Conservation (phyloP, 2,113 vertebrate species). For the Pipra filicauda region DNA sequence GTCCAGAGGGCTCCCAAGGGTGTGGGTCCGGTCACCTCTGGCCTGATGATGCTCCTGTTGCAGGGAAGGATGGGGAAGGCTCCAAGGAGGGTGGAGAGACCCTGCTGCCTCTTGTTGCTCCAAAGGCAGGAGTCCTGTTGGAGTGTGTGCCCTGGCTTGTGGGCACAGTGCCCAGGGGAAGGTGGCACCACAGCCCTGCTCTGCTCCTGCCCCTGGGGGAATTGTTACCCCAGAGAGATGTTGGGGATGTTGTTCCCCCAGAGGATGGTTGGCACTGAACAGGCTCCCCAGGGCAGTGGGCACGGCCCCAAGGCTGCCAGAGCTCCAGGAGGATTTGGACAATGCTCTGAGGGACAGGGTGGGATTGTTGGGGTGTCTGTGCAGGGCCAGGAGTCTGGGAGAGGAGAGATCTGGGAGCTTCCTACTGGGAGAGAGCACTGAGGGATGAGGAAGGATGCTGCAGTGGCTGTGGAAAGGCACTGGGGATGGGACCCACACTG, state of each 20-base stretch:
- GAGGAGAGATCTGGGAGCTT: neutral
- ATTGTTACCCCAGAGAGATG: too few species aligned
- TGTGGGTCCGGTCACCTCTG: neutral
- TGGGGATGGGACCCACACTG: neutral
- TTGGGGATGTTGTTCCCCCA: neutral
- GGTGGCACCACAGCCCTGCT: neutral
- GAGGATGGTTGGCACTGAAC: neutral
- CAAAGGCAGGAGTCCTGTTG: neutral
- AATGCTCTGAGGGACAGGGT: neutral
- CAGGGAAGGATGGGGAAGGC: neutral
- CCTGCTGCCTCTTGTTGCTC: neutral
- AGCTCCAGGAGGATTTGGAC: neutral
- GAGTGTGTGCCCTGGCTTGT: neutral
- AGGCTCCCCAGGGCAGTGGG: neutral
- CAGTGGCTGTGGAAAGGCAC: neutral
- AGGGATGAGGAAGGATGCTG: neutral
- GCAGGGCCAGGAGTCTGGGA: neutral
- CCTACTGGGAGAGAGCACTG: accelerated
- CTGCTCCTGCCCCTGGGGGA: too few species aligned
- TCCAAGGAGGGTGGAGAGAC: neutral
- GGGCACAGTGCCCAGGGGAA: neutral
- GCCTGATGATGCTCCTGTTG: neutral
- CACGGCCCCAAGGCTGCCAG: neutral
- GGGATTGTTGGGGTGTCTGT: neutral
- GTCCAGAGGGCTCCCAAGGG: neutral